phyloP scores from a whole-genome alignment of 2,888 invertebrate species.

The Heteromyza rotundicornis region DNA sequence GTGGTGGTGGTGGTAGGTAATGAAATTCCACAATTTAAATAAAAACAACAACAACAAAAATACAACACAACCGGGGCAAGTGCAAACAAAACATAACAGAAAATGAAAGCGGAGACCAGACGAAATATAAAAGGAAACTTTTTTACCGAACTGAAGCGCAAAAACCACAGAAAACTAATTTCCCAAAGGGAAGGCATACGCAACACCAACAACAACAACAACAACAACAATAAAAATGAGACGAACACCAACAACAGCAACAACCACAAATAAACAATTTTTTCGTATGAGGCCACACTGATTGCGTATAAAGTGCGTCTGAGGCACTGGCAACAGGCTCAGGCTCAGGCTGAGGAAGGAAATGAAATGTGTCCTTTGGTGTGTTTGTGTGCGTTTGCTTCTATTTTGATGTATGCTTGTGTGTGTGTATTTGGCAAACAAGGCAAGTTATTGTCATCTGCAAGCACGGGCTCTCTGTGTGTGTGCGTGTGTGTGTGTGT shows the following conservation, averaged over 20 bases:
- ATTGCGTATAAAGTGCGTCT: conserved; percentile 9
- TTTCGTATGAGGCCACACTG: conserved; percentile 3
- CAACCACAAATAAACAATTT: not conserved
- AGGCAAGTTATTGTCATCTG: conserved; percentile 6
- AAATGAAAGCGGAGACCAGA: not conserved
- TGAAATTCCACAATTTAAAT: not conserved
- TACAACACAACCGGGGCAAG: too few species aligned
- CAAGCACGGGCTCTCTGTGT: not conserved
- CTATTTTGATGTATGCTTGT: not conserved
- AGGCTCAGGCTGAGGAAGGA: too few species aligned
- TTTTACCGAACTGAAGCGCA: not conserved
- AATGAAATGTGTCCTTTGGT: too few species aligned
- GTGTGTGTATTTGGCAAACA: conserved; percentile 8
- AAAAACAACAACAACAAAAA: too few species aligned
- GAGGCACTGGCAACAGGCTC: not conserved
- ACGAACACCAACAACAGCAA: not conserved
- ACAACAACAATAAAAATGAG: not conserved
- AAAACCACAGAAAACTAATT: conserved; percentile 3
- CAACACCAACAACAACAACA: conserved; percentile 39
- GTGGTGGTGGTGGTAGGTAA: not conserved
- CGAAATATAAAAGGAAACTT: not conserved
- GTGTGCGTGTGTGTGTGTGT: not conserved
- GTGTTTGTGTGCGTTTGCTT: not conserved
- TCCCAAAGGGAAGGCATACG: conserved; percentile 1
- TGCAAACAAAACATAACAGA: too few species aligned